A percentile compares a stretch with the other conserved stretches of the same genome.
phyloP scores from a whole-genome alignment of 1,140 invertebrate genomes.

The Alviniconcha marisindica region DNA sequence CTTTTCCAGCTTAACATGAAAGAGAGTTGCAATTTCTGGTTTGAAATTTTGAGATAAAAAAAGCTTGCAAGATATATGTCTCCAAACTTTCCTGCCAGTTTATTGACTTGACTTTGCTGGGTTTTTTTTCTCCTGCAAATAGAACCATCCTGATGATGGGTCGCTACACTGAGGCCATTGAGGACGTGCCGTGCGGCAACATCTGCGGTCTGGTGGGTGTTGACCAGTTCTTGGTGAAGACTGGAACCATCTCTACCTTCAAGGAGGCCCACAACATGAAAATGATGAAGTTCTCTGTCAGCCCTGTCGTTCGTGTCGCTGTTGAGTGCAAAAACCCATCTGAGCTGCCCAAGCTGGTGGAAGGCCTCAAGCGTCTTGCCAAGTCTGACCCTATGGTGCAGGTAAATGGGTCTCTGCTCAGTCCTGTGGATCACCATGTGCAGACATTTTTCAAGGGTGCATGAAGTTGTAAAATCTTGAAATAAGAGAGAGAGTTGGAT shows the following conservation, averaged over 20 bases:
- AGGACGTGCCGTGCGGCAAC: conserved; percentile 99
- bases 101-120: not conserved
- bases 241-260: conserved; percentile 99
- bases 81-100: no score
- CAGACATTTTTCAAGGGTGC: no score
- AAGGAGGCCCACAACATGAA: conserved; percentile 99
- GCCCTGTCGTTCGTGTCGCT: conserved; percentile 99
- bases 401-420: no score
- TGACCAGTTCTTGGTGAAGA: conserved; percentile 99
- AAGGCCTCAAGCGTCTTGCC: conserved; percentile 97
- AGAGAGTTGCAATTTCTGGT: no score
- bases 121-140: no score
- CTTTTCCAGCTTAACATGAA: no score
- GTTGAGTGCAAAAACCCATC: conserved; percentile 99
- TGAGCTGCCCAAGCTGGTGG: conserved; percentile 98
- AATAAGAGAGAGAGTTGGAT: no score
- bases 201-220: conserved; percentile 99
- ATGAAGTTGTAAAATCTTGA: no score
- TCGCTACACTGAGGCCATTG: conserved; percentile 99
- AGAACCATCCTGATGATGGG: conserved; percentile 99
- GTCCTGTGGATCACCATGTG: no score
- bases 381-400: conserved; percentile 99
- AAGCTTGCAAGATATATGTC: no score
- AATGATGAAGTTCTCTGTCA: conserved; percentile 93
- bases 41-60: no score